These are phyloP conservation scores for Chaunax sp. DNA, from an alignment of 2,797 vertebrate genomes.

Conservation along the genomic window DNA sequence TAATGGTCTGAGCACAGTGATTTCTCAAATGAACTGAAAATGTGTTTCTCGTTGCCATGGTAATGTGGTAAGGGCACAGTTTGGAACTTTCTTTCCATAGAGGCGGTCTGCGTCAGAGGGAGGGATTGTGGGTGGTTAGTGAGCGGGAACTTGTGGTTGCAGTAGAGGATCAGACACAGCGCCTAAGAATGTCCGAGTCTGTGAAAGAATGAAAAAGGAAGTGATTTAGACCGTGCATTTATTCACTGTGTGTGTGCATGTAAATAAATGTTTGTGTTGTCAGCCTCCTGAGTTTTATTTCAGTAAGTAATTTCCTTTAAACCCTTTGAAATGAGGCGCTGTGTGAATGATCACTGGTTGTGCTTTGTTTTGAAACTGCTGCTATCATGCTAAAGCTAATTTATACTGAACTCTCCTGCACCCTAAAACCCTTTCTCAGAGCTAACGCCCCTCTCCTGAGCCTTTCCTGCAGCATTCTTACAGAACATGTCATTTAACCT, in stretches of 20 bases:
- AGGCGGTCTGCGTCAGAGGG: constrained; percentile 57
- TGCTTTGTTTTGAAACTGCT: constrained; percentile 20
- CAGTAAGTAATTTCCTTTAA: background rate
- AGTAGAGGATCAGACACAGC: constrained; percentile 53
- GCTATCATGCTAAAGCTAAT: constrained; percentile 21
- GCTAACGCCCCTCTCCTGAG: constrained; percentile 27
- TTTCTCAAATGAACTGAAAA: constrained; percentile 56
- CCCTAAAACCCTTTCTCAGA: constrained; percentile 8
- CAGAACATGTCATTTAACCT: background rate
- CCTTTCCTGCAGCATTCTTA: constrained; percentile 17
- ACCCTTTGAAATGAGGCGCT: background rate
- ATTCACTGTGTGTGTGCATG: constrained; percentile 9
- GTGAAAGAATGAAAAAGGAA: constrained; percentile 43
- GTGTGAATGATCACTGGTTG: background rate
- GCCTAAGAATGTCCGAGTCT: constrained; percentile 56
- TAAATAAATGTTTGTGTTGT: background rate
- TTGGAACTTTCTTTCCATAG: constrained; percentile 62
- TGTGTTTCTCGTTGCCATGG: constrained; percentile 60
- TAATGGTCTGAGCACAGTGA: constrained; percentile 25
- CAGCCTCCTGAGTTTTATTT: background rate
- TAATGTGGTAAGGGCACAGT: constrained; percentile 35
- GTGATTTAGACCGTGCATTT: constrained; percentile 23
- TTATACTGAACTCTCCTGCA: constrained; percentile 12
- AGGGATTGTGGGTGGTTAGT: constrained; percentile 73
- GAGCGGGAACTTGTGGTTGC: constrained; percentile 67